Base-by-base conservation (phyloP, 1,140 invertebrate genomes). In the Formica exsecta region DNA sequence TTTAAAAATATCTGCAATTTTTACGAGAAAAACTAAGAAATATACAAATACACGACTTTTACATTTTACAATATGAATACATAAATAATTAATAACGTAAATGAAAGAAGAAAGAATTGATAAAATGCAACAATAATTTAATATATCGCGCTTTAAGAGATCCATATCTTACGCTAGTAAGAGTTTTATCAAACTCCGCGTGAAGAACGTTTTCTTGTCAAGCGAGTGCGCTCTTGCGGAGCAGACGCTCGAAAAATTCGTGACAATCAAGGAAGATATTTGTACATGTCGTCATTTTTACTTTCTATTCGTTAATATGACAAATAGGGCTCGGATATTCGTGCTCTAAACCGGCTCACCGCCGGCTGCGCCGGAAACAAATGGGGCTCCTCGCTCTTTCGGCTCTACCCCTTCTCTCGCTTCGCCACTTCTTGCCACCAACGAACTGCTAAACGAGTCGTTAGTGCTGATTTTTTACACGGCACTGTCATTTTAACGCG, bases 231-330 rank as follows among this genome's bases (percentile, higher is more conserved):
- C 77, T 51, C 44, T 3, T 36, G 16, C 8, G 32, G 25, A 38
- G 48, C 64, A 71, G 65, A 71, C 36, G 51, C 59, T 59, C 38
- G 79, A 83, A 41, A 83, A 73, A 74, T 83, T 74, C 79, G 38
- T 25, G 54, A 74, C 19, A 61, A 83, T 83, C 68, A 25, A 41
- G n/a, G 25, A 8, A 22, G n/a, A 9, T 74, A 83, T 83, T 83
- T 61, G 68, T 83, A 83, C 71, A 57, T 36, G 79, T 83, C 79
- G 66, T 19, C 54, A 83, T 83, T 85, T 85, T 85, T 77, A 85
- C 71, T 76, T 77, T 85, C 61, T 65, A 85, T 85, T 85, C 73
- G 73, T 85, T 85, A 76, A 85, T 66, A 85, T 85, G 79, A 83
- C 54, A 73, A 71, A 83, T 74, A 74, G 38, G 38, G 79, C 79